Evolutionary conservation across 2,113 vertebrate species (phyloP).

Genomic region (Rynchops niger): DNA sequence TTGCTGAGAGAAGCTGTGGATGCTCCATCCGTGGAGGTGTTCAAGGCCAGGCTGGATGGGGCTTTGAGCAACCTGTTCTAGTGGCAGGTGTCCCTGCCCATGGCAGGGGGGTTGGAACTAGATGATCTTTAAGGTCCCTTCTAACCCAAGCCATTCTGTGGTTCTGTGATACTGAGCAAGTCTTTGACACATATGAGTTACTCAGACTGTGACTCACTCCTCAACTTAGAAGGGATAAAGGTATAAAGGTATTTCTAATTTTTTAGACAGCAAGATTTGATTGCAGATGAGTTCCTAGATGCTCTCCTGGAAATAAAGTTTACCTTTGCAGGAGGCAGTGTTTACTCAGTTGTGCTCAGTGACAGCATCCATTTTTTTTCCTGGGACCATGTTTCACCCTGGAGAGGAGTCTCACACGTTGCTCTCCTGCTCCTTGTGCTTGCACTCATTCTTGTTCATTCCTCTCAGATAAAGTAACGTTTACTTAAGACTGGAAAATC

Average conservation of each 20-base stretch:
- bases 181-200: rapidly evolving
- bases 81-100: neutral
- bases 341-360: neutral
- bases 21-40: neutral
- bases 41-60: neutral
- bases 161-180: neutral
- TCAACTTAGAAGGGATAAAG: neutral
- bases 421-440: neutral
- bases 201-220: neutral
- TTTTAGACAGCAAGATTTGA: neutral
- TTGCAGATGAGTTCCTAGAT: neutral
- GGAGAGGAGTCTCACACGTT: neutral
- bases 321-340: neutral
- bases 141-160: neutral
- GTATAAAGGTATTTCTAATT: neutral
- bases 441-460: neutral
- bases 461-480: slow-evolving; percentile 35
- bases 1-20: neutral
- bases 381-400: neutral
- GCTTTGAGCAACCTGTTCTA: neutral
- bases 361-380: neutral
- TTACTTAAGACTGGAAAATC: slow-evolving; percentile 28
- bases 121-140: neutral
- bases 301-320: neutral
- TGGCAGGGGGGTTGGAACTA: neutral